Percentiles rank a stretch among this genome's conserved stretches.
These are phyloP conservation scores for Danio jaintianensis DNA, from an alignment of 2,797 vertebrate species.

Conservation along the genomic window DNA sequence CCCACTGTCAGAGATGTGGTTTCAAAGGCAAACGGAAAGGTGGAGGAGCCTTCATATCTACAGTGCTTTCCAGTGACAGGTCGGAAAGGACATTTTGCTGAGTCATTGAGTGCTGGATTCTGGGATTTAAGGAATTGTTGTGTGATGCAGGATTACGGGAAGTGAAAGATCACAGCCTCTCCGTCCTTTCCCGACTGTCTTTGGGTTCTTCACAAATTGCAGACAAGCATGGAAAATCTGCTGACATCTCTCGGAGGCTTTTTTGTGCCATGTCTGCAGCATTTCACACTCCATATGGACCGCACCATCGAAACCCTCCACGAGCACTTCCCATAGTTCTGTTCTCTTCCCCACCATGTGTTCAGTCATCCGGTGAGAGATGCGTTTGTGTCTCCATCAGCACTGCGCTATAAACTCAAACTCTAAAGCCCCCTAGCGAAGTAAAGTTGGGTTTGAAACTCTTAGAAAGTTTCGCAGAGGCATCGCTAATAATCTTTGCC, in stretches of 20 bases:
- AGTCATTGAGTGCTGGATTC: constrained; percentile 50
- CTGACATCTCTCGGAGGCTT: constrained; percentile 42
- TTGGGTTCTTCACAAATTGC: constrained; percentile 41
- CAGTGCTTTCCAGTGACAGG: constrained; percentile 22
- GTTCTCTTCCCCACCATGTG: constrained; percentile 25
- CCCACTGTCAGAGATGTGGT: constrained; percentile 47
- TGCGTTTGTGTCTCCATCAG: constrained; percentile 23
- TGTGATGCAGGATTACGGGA: constrained; percentile 49
- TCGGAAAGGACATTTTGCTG: constrained; percentile 48
- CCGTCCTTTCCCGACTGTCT: constrained; percentile 40
- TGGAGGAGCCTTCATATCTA: constrained; percentile 28
- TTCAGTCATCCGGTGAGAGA: constrained; percentile 18
- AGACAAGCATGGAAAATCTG: constrained; percentile 39
- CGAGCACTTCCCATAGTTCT: constrained; percentile 35
- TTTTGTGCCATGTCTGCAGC: constrained; percentile 45
- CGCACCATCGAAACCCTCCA: constrained; percentile 40
- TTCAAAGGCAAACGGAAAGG: constrained; percentile 33
- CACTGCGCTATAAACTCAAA: constrained; percentile 17
- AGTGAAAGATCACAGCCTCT: constrained; percentile 45
- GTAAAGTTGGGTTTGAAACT: constrained; percentile 26
- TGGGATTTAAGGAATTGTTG: constrained; percentile 36
- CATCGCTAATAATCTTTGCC: constrained; percentile 21
- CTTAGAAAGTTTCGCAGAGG: constrained; percentile 1
- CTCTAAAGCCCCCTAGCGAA: background rate
- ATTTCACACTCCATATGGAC: constrained; percentile 61